Percentiles rank a stretch among this genome's conserved stretches.
phyloP scores from a whole-genome alignment of 1,140 invertebrate species.

The Pogonomyrmex californicus region DNA sequence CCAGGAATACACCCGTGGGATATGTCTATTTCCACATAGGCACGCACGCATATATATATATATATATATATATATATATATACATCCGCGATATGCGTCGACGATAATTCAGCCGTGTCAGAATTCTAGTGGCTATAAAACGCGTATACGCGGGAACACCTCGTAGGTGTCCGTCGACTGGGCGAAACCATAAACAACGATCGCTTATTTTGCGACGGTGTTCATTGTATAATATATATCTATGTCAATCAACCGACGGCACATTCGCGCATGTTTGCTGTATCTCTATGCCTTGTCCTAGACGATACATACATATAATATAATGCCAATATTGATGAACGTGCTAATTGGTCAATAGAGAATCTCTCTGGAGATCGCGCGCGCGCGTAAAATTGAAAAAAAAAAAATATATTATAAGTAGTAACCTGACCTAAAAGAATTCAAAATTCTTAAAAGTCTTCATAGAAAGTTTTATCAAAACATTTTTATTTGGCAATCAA shows the following conservation, averaged over 20 bases:
- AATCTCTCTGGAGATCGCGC: background rate
- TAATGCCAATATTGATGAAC: background rate
- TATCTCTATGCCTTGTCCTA: background rate
- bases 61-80: too few relatives aligned
- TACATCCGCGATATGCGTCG: background rate
- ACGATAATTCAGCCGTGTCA: slow-evolving; percentile 69
- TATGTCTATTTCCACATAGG: slow-evolving; percentile 27
- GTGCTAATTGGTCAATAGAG: slow-evolving; percentile 10
- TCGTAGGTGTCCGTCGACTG: slow-evolving; percentile 59
- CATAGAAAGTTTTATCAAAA: background rate
- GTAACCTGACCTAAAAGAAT: background rate
- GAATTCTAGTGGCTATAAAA: slow-evolving; percentile 68
- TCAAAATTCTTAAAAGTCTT: background rate
- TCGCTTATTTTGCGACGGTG: slow-evolving; percentile 69
- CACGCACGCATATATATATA: slow-evolving; percentile 7
- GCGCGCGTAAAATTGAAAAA: too few relatives aligned
- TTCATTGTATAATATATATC: slow-evolving; percentile 36
- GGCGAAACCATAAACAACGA: slow-evolving; percentile 69
- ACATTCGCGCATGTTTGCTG: slow-evolving; percentile 23
- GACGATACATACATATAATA: background rate
- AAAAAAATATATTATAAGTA: background rate
- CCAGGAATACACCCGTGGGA: slow-evolving; percentile 41
- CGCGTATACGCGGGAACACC: slow-evolving; percentile 58
- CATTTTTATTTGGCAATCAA: background rate
- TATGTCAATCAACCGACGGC: slow-evolving; percentile 47